Conservation (phyloP, 2,888 invertebrate species). For the Disparrhopalites patrizii region DNA sequence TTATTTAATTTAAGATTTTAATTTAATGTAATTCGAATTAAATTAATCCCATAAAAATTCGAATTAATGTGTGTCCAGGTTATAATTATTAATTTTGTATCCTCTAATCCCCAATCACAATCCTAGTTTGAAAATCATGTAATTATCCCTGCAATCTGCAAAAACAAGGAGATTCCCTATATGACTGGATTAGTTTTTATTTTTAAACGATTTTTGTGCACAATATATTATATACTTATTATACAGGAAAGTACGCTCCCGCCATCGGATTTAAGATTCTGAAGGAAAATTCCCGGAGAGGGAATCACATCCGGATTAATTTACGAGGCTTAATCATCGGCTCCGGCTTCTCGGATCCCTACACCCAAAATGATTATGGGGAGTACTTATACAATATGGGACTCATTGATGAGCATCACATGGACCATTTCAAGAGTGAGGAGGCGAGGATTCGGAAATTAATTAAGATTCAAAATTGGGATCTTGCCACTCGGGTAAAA, state of each 20-base stretch:
- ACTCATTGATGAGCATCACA: conserved; percentile 61
- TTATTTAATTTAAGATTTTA: too few relatives aligned
- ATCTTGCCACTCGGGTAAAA: conserved; percentile 43
- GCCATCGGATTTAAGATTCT: conserved; percentile 63
- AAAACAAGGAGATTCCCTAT: too few relatives aligned
- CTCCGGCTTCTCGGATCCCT: conserved; percentile 73
- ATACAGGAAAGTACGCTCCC: conserved; percentile 42
- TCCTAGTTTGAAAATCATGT: too few relatives aligned
- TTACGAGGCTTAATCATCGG: conserved; percentile 59
- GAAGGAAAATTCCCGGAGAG: conserved; percentile 59
- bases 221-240: too few relatives aligned
- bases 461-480: conserved; percentile 40
- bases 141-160: too few relatives aligned
- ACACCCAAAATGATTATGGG: conserved; percentile 69
- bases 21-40: too few relatives aligned
- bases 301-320: conserved; percentile 63
- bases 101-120: too few relatives aligned
- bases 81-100: too few relatives aligned
- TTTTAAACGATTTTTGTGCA: too few relatives aligned
- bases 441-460: conserved; percentile 36
- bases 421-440: conserved; percentile 59
- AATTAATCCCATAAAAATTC: too few relatives aligned
- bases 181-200: too few relatives aligned
- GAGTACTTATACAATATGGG: conserved; percentile 76
- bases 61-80: too few relatives aligned